phyloP scores from a whole-genome alignment of 2,113 vertebrate genomes.

The Dipodomys ordii region DNA sequence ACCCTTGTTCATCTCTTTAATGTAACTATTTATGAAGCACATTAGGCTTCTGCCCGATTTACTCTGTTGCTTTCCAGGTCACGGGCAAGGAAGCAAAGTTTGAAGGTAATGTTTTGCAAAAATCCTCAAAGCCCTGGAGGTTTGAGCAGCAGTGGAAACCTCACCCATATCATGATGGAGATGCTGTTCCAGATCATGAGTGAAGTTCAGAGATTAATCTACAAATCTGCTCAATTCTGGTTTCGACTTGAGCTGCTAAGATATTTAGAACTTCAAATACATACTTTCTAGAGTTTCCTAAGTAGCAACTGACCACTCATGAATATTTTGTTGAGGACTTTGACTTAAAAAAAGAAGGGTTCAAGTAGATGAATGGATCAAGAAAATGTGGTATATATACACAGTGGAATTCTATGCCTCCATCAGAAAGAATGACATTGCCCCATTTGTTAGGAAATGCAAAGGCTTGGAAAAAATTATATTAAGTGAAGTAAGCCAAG shows the following conservation, averaged over 20 bases:
- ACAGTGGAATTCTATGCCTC: too few species aligned
- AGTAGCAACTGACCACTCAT: neutral
- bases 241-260: neutral
- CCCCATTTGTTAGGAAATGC: too few species aligned
- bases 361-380: too few species aligned
- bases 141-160: neutral
- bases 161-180: neutral
- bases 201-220: neutral
- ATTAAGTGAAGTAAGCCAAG: too few species aligned
- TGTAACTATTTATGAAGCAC: neutral
- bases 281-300: slow-evolving; percentile 15
- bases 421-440: too few species aligned
- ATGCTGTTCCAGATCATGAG: neutral
- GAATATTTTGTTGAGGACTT: neutral
- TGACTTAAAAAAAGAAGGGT: neutral
- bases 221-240: neutral
- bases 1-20: neutral
- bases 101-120: neutral
- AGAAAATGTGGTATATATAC: too few species aligned
- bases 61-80: neutral
- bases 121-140: neutral
- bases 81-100: neutral
- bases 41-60: neutral
- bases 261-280: neutral
- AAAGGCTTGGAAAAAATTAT: too few species aligned